phyloP scores from a whole-genome alignment of 23 tunicate species.

The Oikopleura vanhoeffeni region DNA sequence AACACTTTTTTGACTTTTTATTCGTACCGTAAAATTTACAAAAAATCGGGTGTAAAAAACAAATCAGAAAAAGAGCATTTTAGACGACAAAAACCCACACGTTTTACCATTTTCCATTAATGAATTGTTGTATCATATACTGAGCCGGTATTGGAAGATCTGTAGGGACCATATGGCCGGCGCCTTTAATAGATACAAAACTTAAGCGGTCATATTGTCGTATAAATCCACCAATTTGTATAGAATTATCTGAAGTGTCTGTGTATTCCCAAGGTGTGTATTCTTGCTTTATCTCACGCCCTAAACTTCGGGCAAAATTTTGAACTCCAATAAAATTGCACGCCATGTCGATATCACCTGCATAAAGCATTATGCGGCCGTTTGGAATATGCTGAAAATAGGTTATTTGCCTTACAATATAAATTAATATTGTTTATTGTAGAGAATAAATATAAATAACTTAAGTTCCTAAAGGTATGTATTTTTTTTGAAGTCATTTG shows the following conservation, averaged over 20 bases:
- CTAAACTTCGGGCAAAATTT: not conserved
- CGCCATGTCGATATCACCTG: not conserved
- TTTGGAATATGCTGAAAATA: too few relatives aligned
- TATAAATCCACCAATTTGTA: not conserved
- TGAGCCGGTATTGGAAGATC: not conserved
- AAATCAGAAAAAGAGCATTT: not conserved
- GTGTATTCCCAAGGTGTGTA: not conserved
- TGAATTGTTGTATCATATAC: not conserved
- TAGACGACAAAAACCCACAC: not conserved
- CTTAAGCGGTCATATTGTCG: not conserved
- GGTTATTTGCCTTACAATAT: too few relatives aligned
- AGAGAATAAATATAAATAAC: too few relatives aligned
- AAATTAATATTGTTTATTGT: too few relatives aligned
- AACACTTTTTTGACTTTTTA: too few relatives aligned
- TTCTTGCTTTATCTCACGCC: not conserved
- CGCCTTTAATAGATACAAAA: not conserved
- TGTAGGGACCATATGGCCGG: not conserved
- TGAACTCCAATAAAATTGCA: not conserved
- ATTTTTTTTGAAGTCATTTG: too few relatives aligned
- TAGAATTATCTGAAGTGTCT: not conserved
- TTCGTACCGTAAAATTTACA: too few relatives aligned
- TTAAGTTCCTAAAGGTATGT: too few relatives aligned
- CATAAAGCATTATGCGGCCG: not conserved
- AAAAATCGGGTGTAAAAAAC: too few relatives aligned
- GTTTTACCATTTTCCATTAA: not conserved